Conservation (phyloP, 2,113 vertebrate species). For the Condylura cristata region DNA sequence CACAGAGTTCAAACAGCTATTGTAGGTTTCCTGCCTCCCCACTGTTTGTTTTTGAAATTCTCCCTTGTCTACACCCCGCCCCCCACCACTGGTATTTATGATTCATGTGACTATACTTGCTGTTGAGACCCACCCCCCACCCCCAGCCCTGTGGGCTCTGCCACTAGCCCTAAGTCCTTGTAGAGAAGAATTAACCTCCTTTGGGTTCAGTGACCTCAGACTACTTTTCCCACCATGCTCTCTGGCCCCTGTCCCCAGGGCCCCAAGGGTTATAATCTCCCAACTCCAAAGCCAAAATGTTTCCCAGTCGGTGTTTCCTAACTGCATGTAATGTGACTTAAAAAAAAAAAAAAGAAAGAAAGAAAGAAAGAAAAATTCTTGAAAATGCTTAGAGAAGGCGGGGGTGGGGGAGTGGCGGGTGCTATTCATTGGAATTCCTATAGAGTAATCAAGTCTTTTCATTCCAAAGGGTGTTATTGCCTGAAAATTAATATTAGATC, state of each 20-base stretch:
- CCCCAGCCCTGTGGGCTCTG: too few relatives aligned
- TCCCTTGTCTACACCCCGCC: neutral
- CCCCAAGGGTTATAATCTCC: neutral
- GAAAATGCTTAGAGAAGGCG: neutral
- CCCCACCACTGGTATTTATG: neutral
- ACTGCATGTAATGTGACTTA: neutral
- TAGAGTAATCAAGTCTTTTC: slow-evolving; percentile 55
- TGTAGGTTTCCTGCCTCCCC: neutral
- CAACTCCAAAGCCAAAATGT: neutral
- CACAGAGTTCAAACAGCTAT: too few relatives aligned
- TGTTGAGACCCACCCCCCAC: neutral
- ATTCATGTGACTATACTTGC: neutral
- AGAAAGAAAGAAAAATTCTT: neutral
- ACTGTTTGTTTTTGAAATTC: neutral
- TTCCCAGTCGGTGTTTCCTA: neutral
- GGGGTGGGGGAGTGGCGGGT: neutral
- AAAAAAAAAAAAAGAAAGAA: neutral
- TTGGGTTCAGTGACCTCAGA: neutral
- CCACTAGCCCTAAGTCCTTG: neutral
- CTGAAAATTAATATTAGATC: slow-evolving; percentile 68
- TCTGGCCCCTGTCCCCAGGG: neutral
- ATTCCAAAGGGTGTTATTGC: slow-evolving; percentile 60
- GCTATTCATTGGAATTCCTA: slow-evolving; percentile 55
- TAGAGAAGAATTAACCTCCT: neutral
- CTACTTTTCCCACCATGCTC: neutral